Percentiles rank a stretch among this genome's conserved stretches.
Conservation (phyloP, 2,888 invertebrate species). For the Torymus tubicola region DNA sequence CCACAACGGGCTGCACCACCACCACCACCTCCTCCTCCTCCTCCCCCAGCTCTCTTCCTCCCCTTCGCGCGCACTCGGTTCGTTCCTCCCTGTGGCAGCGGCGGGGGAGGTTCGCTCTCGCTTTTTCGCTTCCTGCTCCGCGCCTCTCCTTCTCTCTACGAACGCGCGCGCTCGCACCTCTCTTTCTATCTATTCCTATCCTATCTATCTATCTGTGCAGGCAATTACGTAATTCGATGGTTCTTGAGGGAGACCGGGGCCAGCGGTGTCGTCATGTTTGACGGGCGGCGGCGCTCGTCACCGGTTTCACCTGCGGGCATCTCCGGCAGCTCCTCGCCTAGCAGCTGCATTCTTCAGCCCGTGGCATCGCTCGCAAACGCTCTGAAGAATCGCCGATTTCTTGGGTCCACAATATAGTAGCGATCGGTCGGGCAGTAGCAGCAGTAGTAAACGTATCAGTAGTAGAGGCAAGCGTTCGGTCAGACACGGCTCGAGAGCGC, state of each 20-base stretch:
- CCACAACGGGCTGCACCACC: conserved; percentile 30
- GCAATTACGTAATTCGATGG: conserved; percentile 72
- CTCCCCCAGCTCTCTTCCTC: conserved; percentile 3
- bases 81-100: conserved; percentile 7
- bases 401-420: too few species aligned
- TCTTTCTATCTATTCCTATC: too few species aligned
- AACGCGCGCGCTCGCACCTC: too few species aligned
- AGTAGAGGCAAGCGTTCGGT: conserved; percentile 21
- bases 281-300: not conserved
- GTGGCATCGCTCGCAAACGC: too few species aligned
- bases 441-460: conserved; percentile 13
- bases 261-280: conserved; percentile 55
- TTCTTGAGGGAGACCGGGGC: conserved; percentile 71
- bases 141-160: not conserved
- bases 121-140: not conserved
- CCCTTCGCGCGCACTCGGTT: not conserved
- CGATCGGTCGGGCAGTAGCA: not conserved
- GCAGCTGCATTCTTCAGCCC: too few species aligned
- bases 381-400: too few species aligned
- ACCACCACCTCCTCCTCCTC: conserved; percentile 30
- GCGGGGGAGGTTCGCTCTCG: not conserved
- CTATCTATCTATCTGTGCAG: too few species aligned
- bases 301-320: too few species aligned
- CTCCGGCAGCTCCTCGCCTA: too few species aligned
- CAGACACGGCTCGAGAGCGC: not conserved